Evolutionary conservation across 2,113 vertebrate species (phyloP).

Genomic region (Petrocephalus zakoni): DNA sequence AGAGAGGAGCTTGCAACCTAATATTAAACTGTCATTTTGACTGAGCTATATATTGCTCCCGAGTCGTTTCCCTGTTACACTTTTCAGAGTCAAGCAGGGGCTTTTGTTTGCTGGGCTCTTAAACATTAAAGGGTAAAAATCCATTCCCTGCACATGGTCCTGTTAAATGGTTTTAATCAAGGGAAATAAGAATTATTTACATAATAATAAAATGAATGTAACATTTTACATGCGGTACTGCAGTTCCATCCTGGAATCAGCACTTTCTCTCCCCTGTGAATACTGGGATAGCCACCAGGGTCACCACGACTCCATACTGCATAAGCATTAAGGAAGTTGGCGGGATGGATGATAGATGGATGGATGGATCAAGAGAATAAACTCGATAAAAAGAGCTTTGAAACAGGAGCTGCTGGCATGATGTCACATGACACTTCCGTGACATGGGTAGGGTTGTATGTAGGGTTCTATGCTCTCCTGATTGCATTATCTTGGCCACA

Average conservation of each 20-base stretch:
- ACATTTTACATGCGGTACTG: too few relatives aligned
- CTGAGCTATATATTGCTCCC: not conserved
- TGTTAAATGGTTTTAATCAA: not conserved
- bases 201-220: not conserved
- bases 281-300: not conserved
- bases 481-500: not conserved
- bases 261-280: not conserved
- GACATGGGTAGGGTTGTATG: not conserved
- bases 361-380: not conserved
- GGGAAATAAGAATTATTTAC: not conserved
- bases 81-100: not conserved
- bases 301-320: not conserved
- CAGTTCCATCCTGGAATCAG: not conserved
- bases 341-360: not conserved
- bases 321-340: not conserved
- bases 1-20: not conserved
- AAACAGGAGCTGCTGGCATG: not conserved
- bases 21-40: not conserved
- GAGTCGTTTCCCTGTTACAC: not conserved
- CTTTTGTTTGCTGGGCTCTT: not conserved
- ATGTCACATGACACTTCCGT: not conserved
- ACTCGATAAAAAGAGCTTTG: not conserved
- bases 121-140: not conserved
- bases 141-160: not conserved
- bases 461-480: not conserved